Evolutionary conservation across 2,797 vertebrate genomes (phyloP).

Genomic region (Phoebastria nigripes): DNA sequence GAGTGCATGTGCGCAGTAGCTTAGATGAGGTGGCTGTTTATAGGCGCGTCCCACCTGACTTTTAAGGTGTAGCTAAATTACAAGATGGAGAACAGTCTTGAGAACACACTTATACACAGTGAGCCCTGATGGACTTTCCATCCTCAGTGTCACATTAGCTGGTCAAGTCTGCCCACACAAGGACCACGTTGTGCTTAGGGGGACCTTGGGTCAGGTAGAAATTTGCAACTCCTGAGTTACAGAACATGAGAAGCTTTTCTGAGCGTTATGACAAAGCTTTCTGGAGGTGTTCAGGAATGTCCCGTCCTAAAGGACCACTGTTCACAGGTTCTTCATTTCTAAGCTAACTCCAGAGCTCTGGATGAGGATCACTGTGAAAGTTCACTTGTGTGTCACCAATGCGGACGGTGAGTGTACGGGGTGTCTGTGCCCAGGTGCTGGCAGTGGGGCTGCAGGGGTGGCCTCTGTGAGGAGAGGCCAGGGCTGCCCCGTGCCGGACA

Average conservation of each 20-base stretch:
- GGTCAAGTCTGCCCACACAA: neutral
- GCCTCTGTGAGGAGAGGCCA: neutral
- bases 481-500: neutral
- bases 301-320: neutral
- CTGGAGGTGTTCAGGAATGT: neutral
- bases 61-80: neutral
- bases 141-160: too few species aligned
- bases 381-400: neutral
- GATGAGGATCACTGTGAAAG: neutral
- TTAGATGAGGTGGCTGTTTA: neutral
- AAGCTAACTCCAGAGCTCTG: neutral
- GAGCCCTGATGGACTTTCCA: neutral
- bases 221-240: neutral
- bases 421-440: fast-evolving
- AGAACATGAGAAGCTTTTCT: neutral
- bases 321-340: neutral
- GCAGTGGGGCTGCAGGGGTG: too few species aligned
- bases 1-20: neutral
- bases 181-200: neutral
- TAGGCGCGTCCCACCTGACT: neutral
- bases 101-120: neutral
- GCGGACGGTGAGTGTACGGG: fast-evolving
- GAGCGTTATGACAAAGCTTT: neutral
- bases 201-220: neutral
- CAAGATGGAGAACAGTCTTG: neutral